These are phyloP conservation scores for Syrrhaptes paradoxus DNA, from an alignment of 2,113 vertebrate species.

Conservation along the genomic window DNA sequence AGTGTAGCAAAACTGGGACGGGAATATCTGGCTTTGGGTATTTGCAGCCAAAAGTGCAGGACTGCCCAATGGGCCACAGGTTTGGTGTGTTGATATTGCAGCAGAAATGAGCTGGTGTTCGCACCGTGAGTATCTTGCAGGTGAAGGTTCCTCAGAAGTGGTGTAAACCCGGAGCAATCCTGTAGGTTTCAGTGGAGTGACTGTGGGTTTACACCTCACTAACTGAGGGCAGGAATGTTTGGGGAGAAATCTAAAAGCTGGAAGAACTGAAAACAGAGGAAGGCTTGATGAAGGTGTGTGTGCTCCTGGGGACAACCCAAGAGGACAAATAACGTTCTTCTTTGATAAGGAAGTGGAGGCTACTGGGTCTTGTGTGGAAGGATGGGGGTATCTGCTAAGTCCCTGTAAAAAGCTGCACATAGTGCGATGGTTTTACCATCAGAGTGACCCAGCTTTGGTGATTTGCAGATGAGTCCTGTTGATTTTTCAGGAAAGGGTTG, in stretches of 20 bases:
- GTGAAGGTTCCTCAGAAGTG: neutral
- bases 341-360: neutral
- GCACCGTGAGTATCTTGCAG: neutral
- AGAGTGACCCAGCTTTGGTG: neutral
- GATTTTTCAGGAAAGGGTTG: neutral
- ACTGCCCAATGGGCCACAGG: accelerated
- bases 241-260: neutral
- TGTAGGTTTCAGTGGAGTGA: neutral
- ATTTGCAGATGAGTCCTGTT: neutral
- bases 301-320: neutral
- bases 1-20: neutral
- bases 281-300: neutral
- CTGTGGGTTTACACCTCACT: neutral
- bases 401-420: neutral
- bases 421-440: neutral
- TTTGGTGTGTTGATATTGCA: neutral
- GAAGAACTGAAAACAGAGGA: neutral
- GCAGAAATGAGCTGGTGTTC: neutral
- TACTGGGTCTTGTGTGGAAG: neutral
- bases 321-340: neutral
- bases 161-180: neutral
- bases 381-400: neutral
- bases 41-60: neutral
- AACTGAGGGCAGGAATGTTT: neutral
- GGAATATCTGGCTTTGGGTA: neutral